Conservation (phyloP, 1,140 invertebrate species). For the Pristionchus pacificus region DNA sequence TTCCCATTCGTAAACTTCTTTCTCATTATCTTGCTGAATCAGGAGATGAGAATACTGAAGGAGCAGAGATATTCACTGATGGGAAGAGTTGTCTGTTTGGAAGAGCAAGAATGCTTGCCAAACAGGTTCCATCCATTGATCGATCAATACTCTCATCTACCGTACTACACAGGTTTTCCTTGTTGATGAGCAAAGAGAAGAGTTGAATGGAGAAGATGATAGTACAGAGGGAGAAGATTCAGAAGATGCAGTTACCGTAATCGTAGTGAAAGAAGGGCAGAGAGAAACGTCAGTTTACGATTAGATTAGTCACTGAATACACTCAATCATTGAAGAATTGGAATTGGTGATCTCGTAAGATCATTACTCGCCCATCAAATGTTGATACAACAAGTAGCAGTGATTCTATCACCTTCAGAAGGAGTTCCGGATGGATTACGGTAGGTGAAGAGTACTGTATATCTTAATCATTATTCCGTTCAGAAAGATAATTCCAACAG, state of each 20-base stretch:
- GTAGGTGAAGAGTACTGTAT: slow-evolving; percentile 4
- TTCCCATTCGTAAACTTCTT: not conserved
- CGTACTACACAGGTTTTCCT: slow-evolving; percentile 14
- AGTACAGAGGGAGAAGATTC: slow-evolving; percentile 11
- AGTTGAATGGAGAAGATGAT: not conserved
- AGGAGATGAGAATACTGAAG: not conserved
- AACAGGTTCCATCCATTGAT: slow-evolving; percentile 5
- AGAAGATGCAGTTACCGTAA: slow-evolving; percentile 11
- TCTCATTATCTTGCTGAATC: not conserved
- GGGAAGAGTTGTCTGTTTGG: not conserved
- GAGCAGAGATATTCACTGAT: not conserved
- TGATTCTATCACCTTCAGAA: slow-evolving; percentile 11
- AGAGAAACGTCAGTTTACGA: not conserved
- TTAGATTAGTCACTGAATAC: too few species aligned
- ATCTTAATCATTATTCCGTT: slow-evolving; percentile 8
- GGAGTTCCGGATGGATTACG: not conserved
- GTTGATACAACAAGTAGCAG: slow-evolving; percentile 22
- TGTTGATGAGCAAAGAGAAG: slow-evolving; percentile 5
- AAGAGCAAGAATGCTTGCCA: slow-evolving; percentile 6
- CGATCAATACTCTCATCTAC: not conserved
- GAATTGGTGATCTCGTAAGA: slow-evolving; percentile 1
- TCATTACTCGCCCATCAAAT: slow-evolving; percentile 23
- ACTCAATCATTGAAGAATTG: slow-evolving; percentile 7
- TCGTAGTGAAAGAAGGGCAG: slow-evolving; percentile 8
- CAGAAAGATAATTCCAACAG: slow-evolving; percentile 7